Base-by-base conservation (phyloP, 2,113 vertebrate species). In the Rhea pennata region DNA sequence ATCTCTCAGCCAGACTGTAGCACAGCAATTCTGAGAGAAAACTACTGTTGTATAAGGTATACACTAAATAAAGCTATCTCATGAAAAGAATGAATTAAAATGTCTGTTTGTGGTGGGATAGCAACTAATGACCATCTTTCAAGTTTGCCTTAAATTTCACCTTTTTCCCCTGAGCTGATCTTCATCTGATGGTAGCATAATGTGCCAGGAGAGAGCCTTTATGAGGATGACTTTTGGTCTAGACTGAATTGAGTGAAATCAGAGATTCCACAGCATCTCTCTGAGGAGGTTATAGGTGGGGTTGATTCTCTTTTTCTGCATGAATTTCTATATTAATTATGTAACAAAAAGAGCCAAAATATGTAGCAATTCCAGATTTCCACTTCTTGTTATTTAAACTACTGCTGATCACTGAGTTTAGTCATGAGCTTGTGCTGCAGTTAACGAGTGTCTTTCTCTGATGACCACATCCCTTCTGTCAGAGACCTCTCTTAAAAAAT, bases 381-480 rank as follows among this genome's bases (percentile, higher is more conserved):
- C 72, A 2, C 46, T 29, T 61, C 36, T 5, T 42, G 10, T 76
- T 69, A 26, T 24, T 27, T 87, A 72, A 87, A 85, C 48, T 67
- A 65, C 8, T 72, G 27, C 15, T 51, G 62, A 39, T 22, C 69
- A 66, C 48, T 79, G 24, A 92, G 33, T 51, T 42, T 19, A 80
- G 51, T 54, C 31, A 70, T 40, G 67, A n/a, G 4, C 10, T 54
- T 71, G 4, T 7, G 79, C 39, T 74, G 67, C 15, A 73, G 36
- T 66, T 94, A 53, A 24, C 21, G 9, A 48, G 84, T 72, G 17
- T 50, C 20, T 82, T 84, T 61, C 42, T 69, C 21, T 81, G 67
- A 54, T 91, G 17, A 54, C 6, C 1, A 0, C 9, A 6, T 20
- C 15, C 6, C 6, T 36, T 7, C 5, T 42, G 26, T 59, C 15